Base-by-base conservation (phyloP, 2,113 vertebrate genomes). In the Phrynosoma blainvillii region DNA sequence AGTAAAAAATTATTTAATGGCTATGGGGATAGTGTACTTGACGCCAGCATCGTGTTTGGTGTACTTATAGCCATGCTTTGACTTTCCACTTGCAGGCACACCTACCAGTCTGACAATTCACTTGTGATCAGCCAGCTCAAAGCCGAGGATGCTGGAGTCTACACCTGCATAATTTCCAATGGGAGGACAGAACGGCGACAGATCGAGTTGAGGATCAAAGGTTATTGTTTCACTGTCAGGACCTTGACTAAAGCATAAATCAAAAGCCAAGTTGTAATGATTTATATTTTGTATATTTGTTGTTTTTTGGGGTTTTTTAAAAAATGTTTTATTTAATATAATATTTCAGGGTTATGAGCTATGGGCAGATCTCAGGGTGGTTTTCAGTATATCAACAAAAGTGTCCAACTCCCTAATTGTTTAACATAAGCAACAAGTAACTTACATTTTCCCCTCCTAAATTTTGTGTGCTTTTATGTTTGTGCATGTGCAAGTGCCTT, bases 181-280 rank as follows among this genome's bases (percentile, higher is more conserved):
- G 95, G 95, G 30, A 94, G 97, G 70, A 89, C 92, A 2, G 94
- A 98, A 88, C 95, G 96, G 47, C 96, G 96, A 25, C 97, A 97
- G 91, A 95, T 99, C 66, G 97, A 96, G 88, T 96, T 99, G 52
- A 97, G 91, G 11, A 91, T 99, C 92, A 96, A 93, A 96, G 98
- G 98, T 98, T 88, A 95, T 62, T 83, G 16, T 1, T 88, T 88
- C 30, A 11, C 82, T 62, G 18, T 62, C 18, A 62, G 14, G 59
- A 62, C 59, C 13, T 62, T 62, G 18, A 62, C 59, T 36, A 7
- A 62, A 32, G 21, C n/a, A 78, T 20, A 76, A 79, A n/a, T 54
- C 56, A 85, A 82, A 71, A 82, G 5, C 42, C 87, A 54, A 59
- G 25, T 73, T 84, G 40, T 59, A 36, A 20, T 79, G 75, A 12